Evolutionary conservation across 1,140 invertebrate species (phyloP).

Genomic region (Rhynchophorus ferrugineus): DNA sequence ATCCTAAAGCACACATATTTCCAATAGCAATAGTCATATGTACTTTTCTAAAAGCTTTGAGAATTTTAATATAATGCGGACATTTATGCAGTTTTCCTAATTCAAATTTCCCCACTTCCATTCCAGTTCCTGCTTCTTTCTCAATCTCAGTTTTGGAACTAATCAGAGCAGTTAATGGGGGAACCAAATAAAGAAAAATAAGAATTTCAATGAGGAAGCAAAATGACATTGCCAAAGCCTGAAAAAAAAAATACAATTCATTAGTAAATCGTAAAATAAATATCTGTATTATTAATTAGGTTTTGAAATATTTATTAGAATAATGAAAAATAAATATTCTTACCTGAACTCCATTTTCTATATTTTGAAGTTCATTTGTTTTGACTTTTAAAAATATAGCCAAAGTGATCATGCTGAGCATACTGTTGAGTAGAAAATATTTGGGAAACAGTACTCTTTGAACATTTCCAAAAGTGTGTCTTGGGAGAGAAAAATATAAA

Average conservation of each 20-base stretch:
- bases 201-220: slow-evolving; percentile 62
- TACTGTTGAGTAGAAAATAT: slow-evolving; percentile 71
- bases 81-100: slow-evolving; percentile 59
- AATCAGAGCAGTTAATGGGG: slow-evolving; percentile 57
- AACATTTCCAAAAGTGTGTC: slow-evolving; percentile 74
- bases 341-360: slow-evolving; percentile 34
- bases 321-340: slow-evolving; percentile 14
- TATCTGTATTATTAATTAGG: too few species aligned
- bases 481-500: slow-evolving; percentile 70
- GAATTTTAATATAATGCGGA: slow-evolving; percentile 60
- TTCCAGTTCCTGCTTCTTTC: slow-evolving; percentile 58
- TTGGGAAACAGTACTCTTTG: slow-evolving; percentile 79
- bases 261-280: neutral
- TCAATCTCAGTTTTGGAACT: slow-evolving; percentile 61
- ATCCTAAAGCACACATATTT: slow-evolving; percentile 63
- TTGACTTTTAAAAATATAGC: slow-evolving; percentile 39
- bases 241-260: slow-evolving; percentile 35
- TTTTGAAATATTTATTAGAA: too few species aligned
- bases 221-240: slow-evolving; percentile 57
- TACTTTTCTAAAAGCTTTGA: slow-evolving; percentile 57
- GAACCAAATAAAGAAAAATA: slow-evolving; percentile 60
- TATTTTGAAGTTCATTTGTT: slow-evolving; percentile 22
- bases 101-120: slow-evolving; percentile 60
- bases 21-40: slow-evolving; percentile 65
- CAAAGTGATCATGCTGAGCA: slow-evolving; percentile 64